Evolutionary conservation across 2,888 invertebrate genomes (phyloP).

Genomic region (Drosophila conformis): DNA sequence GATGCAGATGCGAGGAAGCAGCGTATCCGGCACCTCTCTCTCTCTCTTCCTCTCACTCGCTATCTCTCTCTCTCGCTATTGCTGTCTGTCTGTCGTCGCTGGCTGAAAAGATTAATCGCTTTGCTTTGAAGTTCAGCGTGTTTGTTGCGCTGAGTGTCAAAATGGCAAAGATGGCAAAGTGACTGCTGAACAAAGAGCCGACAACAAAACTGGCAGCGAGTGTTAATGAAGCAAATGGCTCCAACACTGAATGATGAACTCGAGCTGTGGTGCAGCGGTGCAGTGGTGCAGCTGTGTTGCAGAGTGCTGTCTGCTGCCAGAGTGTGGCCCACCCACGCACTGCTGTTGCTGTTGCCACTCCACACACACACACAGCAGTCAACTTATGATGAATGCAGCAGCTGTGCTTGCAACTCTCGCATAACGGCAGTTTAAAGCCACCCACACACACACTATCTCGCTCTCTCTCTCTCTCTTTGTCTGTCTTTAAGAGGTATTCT

Average conservation of each 20-base stretch:
- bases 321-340: slow-evolving; percentile 31
- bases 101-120: slow-evolving; percentile 59
- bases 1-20: slow-evolving; percentile 24
- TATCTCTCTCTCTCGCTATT: not conserved
- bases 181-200: slow-evolving; percentile 49
- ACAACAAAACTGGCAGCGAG: slow-evolving; percentile 38
- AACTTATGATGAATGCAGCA: slow-evolving; percentile 30
- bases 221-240: slow-evolving; percentile 62
- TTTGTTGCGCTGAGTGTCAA: slow-evolving; percentile 56
- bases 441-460: slow-evolving; percentile 29
- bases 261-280: not conserved
- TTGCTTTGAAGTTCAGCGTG: slow-evolving; percentile 60
- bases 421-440: slow-evolving; percentile 61
- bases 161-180: slow-evolving; percentile 45
- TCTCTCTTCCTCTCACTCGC: not conserved
- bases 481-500: not conserved
- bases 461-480: not conserved
- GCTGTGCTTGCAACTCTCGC: slow-evolving; percentile 26
- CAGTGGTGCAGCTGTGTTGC: not conserved
- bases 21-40: slow-evolving; percentile 20
- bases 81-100: slow-evolving; percentile 7
- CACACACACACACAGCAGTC: slow-evolving; percentile 2
- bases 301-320: not conserved
- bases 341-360: slow-evolving; percentile 7
- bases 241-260: slow-evolving; percentile 37